Base-by-base conservation (phyloP, 1,140 invertebrate species). In the Piezodorus guildinii region DNA sequence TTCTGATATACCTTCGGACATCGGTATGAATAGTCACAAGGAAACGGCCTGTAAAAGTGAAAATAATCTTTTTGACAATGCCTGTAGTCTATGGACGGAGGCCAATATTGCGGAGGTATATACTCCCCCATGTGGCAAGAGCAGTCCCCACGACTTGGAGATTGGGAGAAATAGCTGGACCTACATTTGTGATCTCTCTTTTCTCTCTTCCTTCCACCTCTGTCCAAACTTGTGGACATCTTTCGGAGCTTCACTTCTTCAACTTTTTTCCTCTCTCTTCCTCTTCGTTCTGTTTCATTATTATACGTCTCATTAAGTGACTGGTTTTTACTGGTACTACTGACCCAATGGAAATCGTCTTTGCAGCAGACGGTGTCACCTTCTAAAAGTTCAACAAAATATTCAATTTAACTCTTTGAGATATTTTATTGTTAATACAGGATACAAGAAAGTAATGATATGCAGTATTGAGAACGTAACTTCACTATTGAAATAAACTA, bases 261-360 rank as follows among this genome's bases (percentile, higher is more conserved):
- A 16, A 15, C 27, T 17, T 43, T 34, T 21, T 61, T 61, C 52
- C 23, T 43, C 27, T 60, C 56, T 43, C 63, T 21, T 17, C 63
- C 46, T 8, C 63, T 58, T 21, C 49, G 12, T 39, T 51, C 21
- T 4, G 12, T 30, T 51, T 65, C 43, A 51, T 56, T 16, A 34
- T 14, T 16, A 34, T 14, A 12, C 19, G 27, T 15, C n/a, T 51
- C 25, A 39, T 39, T 39, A 43, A n/a, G 8, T 15, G 19, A 17
- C 51, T 62, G 46, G 8, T 49, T 51, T 56, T 8, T 56, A 6
- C 52, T 56, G 14, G 17, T 62, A 34, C 66, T 67, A 49, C 62
- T 62, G 8, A 69, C 62, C 68, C 68, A 69, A 49, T 68, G 65
- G 62, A 69, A 68, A 27, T 69, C 68, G 19, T 69, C 67, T 56